phyloP scores from a whole-genome alignment of 2,113 vertebrate species.

The Amblyopsis rosae region DNA sequence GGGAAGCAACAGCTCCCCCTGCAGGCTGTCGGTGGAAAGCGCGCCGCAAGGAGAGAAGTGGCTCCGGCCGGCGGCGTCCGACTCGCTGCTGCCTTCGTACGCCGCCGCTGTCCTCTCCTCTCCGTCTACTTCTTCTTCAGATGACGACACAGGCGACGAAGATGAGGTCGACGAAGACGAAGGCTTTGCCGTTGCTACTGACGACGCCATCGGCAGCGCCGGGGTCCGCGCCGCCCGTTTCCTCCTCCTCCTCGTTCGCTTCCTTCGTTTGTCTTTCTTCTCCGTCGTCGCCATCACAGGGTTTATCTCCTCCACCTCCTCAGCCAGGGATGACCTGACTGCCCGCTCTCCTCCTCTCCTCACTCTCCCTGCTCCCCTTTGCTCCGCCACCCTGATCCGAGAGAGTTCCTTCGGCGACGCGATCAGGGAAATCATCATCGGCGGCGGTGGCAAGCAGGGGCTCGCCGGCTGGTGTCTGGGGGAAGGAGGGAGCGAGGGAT shows the following conservation, averaged over 20 bases:
- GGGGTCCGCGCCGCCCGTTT: slow-evolving; percentile 11
- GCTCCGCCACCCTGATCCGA: slow-evolving; percentile 23
- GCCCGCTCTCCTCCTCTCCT: slow-evolving; percentile 2
- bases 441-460: slow-evolving; percentile 5
- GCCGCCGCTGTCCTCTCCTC: slow-evolving; percentile 26
- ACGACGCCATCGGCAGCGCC: slow-evolving; percentile 44
- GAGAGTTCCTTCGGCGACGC: not conserved
- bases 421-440: slow-evolving; percentile 72
- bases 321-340: slow-evolving; percentile 43
- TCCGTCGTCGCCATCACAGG: slow-evolving; percentile 12
- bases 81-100: slow-evolving; percentile 66
- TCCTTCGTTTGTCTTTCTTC: slow-evolving; percentile 38
- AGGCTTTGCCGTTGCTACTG: slow-evolving; percentile 55
- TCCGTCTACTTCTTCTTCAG: slow-evolving; percentile 22
- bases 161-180: slow-evolving; percentile 35
- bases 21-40: slow-evolving; percentile 50
- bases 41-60: slow-evolving; percentile 41
- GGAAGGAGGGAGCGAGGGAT: not conserved
- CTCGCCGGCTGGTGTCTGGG: not conserved
- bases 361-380: no score
- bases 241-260: slow-evolving; percentile 40
- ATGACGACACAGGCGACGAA: slow-evolving; percentile 38
- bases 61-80: slow-evolving; percentile 52
- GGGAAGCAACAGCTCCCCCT: slow-evolving; percentile 27
- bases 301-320: slow-evolving; percentile 37